A percentile compares a stretch with the other conserved stretches of the same genome.
phyloP scores from a whole-genome alignment of 2,113 vertebrate genomes.

The Entelurus aequoreus region DNA sequence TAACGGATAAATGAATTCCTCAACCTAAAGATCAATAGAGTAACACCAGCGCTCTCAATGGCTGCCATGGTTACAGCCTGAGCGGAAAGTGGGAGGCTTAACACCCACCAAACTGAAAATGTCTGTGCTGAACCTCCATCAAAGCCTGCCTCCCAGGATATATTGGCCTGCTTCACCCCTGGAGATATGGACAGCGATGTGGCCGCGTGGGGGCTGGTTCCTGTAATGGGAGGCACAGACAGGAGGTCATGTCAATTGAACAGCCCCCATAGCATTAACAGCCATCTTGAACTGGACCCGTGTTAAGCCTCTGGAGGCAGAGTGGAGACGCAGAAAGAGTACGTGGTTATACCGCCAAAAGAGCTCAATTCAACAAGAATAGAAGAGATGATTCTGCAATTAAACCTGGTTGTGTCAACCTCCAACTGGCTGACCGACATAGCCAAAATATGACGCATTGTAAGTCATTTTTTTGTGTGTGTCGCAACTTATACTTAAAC shows the following conservation, averaged over 20 bases:
- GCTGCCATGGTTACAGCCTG: conserved; percentile 63
- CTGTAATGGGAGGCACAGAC: conserved; percentile 63
- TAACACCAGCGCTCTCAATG: conserved; percentile 47
- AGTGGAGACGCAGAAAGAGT: conserved; percentile 21
- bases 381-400: background rate
- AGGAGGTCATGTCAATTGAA: conserved; percentile 46
- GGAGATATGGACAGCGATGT: conserved; percentile 79
- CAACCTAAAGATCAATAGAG: conserved; percentile 57
- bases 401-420: too few relatives aligned
- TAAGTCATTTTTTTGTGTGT: too few relatives aligned
- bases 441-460: too few relatives aligned
- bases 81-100: conserved; percentile 51
- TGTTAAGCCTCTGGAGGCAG: conserved; percentile 41
- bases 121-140: conserved; percentile 90
- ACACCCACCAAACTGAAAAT: conserved; percentile 87
- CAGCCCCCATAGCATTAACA: conserved; percentile 35
- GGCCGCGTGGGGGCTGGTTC: conserved; percentile 89
- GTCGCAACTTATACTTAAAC: too few relatives aligned
- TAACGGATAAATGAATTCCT: conserved; percentile 57
- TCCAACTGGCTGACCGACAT: too few relatives aligned
- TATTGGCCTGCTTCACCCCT: conserved; percentile 75
- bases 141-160: conserved; percentile 92
- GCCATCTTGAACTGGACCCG: conserved; percentile 28
- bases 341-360: background rate
- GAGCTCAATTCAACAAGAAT: background rate